Percentiles rank a stretch among this genome's conserved stretches.
Conservation (phyloP, 2,113 vertebrate species). For the Peromyscus maniculatus region DNA sequence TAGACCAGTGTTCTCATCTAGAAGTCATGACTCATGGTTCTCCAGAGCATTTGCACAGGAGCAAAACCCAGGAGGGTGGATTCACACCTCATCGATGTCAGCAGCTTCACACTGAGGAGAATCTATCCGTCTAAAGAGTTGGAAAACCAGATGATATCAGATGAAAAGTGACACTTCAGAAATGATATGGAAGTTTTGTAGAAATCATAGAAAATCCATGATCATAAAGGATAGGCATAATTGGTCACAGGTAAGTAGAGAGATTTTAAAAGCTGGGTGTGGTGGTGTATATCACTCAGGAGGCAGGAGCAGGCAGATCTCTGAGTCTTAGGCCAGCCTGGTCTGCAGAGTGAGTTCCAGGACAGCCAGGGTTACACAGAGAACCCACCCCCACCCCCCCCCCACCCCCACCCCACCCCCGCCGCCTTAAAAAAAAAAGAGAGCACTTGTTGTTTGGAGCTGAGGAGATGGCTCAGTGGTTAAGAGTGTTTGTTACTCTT, state of each 20-base stretch:
- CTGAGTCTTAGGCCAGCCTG: not conserved
- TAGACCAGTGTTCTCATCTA: slow-evolving; percentile 43
- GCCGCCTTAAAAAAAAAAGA: too few species aligned
- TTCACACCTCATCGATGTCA: slow-evolving; percentile 62
- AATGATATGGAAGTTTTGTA: slow-evolving; percentile 13
- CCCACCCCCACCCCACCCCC: too few species aligned
- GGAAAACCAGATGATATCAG: slow-evolving; percentile 66
- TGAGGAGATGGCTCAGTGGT: too few species aligned
- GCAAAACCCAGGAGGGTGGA: slow-evolving; percentile 33
- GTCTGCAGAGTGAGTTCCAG: not conserved
- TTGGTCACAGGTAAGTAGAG: not conserved
- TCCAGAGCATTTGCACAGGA: slow-evolving; percentile 61
- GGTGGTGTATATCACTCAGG: not conserved
- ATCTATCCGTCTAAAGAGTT: slow-evolving; percentile 40
- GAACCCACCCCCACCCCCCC: too few species aligned
- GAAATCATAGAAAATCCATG: slow-evolving; percentile 58
- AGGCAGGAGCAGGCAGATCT: not conserved
- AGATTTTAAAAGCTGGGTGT: not conserved
- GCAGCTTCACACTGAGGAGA: slow-evolving; percentile 58
- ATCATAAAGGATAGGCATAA: slow-evolving; percentile 4
- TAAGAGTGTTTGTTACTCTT: not conserved
- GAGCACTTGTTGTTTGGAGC: too few species aligned
- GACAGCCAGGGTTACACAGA: not conserved
- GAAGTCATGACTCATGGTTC: slow-evolving; percentile 64
- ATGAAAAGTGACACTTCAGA: slow-evolving; percentile 63